Percentiles rank a stretch among this genome's conserved stretches.
phyloP scores from a whole-genome alignment of 2,888 invertebrate species.

The Apamea monoglypha region DNA sequence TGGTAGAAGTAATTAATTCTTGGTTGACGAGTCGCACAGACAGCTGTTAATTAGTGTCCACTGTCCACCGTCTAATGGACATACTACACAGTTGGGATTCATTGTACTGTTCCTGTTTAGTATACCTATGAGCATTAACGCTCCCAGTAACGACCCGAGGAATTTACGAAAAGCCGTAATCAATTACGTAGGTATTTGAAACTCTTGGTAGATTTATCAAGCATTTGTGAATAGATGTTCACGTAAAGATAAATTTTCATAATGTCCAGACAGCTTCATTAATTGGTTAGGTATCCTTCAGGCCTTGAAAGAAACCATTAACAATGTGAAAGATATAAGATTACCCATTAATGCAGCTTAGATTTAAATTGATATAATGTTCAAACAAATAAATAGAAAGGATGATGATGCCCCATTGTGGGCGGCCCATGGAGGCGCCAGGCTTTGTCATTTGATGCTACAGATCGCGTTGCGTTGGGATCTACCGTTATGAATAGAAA shows the following conservation, averaged over 20 bases:
- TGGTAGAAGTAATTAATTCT: conserved; percentile 47
- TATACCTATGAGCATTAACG: conserved; percentile 24
- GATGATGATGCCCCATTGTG: conserved; percentile 65
- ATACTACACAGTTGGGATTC: conserved; percentile 38
- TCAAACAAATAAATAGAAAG: conserved; percentile 35
- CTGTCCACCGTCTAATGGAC: conserved; percentile 31
- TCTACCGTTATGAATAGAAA: conserved; percentile 75
- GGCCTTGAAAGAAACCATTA: background rate
- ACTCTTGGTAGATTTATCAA: conserved; percentile 5
- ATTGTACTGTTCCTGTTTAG: conserved; percentile 36
- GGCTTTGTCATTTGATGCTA: conserved; percentile 82
- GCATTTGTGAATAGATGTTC: background rate
- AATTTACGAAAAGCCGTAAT: conserved; percentile 26
- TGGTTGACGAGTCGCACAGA: conserved; percentile 44
- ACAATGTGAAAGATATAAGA: background rate
- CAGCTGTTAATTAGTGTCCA: conserved; percentile 44
- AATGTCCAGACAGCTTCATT: background rate
- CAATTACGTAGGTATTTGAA: background rate
- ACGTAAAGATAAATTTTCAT: background rate
- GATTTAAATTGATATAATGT: background rate
- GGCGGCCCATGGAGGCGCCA: conserved; percentile 73
- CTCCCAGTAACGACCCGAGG: background rate
- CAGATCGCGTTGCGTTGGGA: conserved; percentile 74
- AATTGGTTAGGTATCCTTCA: background rate
- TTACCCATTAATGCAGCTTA: background rate